Evolutionary conservation across 1,140 invertebrate species (phyloP), one percentile per base, ranked within the genome.

Genomic region (Aphelenchoides avenae): DNA sequence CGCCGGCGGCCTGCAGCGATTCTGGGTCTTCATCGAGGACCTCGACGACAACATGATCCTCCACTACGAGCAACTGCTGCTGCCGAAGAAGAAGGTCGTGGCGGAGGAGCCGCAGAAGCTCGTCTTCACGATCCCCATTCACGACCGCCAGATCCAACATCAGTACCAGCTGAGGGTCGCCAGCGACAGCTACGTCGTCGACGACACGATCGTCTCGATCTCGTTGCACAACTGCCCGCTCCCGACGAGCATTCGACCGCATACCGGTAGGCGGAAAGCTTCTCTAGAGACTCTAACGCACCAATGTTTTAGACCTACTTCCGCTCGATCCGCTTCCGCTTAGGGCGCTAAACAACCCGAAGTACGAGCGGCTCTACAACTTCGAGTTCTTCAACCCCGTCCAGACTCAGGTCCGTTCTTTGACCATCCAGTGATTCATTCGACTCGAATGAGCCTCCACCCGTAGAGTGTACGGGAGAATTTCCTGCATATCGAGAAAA

Each of bases 11-110:
- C 84, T 86, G 0, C 89, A 97, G 79, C 83, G 87, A 1, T 99
- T 95, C 79, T 97, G 91, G 89, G 85, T 98, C 46, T 96, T 93
- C 90, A 87, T 99, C 13, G 92, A 96, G 80, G 91, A 98, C 80
- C 87, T 91, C 0, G 87, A 89, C 11, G 87, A 83, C 54, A 90
- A 95, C 78, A 86, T 85, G 63, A 96, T 98, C 73, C 93, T 96
- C 78, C 94, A 99, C 81, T 87, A 87, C 46, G 95, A 99, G 76
- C 87, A 89, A 68, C 89, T 97, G 76, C 82, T 87, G 11, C 78
- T 97, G 1, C 88, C 86, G 15, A 87, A 87, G 78, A 89, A 89
- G 81, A 86, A 88, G 82, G 89, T 91, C 73, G 71, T 80, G 22
- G 82, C 80, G 64, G 80, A 82, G 7, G 86, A 91, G 72, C 79